Conservation (phyloP, 2,113 vertebrate species). For the Cranoglanis bouderius region DNA sequence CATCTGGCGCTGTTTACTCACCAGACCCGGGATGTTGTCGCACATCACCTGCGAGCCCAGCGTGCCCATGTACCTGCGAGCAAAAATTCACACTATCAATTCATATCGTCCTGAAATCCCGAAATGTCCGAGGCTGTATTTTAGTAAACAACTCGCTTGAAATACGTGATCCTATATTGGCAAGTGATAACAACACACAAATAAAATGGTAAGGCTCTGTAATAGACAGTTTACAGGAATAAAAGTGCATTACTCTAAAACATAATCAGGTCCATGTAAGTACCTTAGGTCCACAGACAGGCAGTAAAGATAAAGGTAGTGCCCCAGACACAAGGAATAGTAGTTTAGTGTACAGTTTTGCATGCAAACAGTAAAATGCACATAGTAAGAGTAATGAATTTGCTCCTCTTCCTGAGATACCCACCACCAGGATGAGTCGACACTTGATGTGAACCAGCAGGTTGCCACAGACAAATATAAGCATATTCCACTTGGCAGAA, state of each 20-base stretch:
- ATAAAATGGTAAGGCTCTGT: not conserved
- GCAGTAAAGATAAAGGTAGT: not conserved
- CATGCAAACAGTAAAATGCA: not conserved
- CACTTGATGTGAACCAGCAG: conserved; percentile 81
- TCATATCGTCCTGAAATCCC: not conserved
- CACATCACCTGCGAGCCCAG: conserved; percentile 92
- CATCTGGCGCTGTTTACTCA: conserved; percentile 90
- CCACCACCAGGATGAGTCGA: conserved; percentile 95
- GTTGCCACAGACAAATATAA: conserved; percentile 80
- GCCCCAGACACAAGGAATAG: not conserved
- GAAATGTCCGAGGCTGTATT: not conserved
- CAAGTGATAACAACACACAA: not conserved
- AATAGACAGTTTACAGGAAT: not conserved
- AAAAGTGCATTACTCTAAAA: not conserved
- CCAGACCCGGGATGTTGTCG: conserved; percentile 92
- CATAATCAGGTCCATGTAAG: not conserved
- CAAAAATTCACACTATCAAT: not conserved
- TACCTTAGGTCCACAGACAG: not conserved
- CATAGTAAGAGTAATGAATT: not conserved
- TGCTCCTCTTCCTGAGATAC: conserved; percentile 57
- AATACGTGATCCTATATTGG: not conserved
- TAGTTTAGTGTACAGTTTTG: not conserved
- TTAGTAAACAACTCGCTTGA: not conserved
- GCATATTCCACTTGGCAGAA: conserved; percentile 82
- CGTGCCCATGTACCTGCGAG: conserved; percentile 87